Percentiles rank a stretch among this genome's conserved stretches.
Evolutionary conservation across 2,888 invertebrate species (phyloP).

Genomic region (Terebella lapidaria): DNA sequence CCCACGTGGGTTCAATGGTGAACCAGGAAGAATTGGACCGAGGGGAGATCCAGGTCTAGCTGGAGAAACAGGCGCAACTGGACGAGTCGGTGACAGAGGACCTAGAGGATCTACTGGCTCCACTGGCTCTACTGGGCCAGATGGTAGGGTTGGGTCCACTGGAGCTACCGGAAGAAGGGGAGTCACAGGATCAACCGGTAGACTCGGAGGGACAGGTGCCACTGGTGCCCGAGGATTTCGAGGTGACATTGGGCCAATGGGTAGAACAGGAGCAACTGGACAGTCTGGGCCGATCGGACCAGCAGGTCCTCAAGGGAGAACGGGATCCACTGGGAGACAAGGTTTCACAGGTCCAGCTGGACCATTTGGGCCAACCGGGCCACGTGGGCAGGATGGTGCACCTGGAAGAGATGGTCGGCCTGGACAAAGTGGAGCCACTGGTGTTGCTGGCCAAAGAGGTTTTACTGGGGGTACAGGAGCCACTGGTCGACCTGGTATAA

Average conservation of each 20-base stretch:
- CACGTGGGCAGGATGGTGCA: not conserved
- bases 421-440: not conserved
- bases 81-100: slow-evolving; percentile 11
- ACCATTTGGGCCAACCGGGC: not conserved
- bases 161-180: slow-evolving; percentile 15
- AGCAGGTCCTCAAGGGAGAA: slow-evolving; percentile 8
- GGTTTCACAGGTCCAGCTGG: slow-evolving; percentile 1
- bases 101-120: slow-evolving; percentile 11
- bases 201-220: not conserved
- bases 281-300: slow-evolving; percentile 11
- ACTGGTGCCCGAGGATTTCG: not conserved
- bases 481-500: not conserved
- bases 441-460: not conserved
- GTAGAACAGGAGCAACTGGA: slow-evolving; percentile 12
- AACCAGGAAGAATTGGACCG: slow-evolving; percentile 1
- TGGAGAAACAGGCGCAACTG: slow-evolving; percentile 1
- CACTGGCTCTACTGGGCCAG: slow-evolving; percentile 13
- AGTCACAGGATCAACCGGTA: slow-evolving; percentile 4
- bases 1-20: not conserved
- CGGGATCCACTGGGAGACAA: slow-evolving; percentile 3
- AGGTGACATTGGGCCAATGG: slow-evolving; percentile 10
- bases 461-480: not conserved
- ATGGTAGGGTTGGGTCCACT: slow-evolving; percentile 11
- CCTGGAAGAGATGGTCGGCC: not conserved
- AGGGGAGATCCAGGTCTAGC: slow-evolving; percentile 3